Evolutionary conservation across 2,888 invertebrate species (phyloP).

Genomic region (Epicampocera succincta): DNA sequence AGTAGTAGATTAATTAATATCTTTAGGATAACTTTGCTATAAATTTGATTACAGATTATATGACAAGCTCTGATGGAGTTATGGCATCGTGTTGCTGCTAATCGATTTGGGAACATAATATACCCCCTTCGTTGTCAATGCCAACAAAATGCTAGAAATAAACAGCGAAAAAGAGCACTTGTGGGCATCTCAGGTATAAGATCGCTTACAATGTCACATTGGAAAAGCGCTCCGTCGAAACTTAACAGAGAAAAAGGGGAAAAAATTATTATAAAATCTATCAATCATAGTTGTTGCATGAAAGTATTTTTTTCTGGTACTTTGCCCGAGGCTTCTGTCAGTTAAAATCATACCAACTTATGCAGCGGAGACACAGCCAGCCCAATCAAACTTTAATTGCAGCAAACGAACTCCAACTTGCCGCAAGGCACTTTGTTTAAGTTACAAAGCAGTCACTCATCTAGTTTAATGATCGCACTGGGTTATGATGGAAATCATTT

Average conservation of each 20-base stretch:
- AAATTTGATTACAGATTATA: slow-evolving; percentile 49
- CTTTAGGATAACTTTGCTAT: slow-evolving; percentile 7
- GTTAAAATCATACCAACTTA: slow-evolving; percentile 41
- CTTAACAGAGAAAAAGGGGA: neutral
- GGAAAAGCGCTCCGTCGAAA: slow-evolving; percentile 23
- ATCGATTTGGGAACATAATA: slow-evolving; percentile 57
- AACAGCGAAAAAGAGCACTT: slow-evolving; percentile 41
- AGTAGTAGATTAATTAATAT: slow-evolving; percentile 43
- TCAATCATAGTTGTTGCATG: slow-evolving; percentile 62
- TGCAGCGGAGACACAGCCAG: slow-evolving; percentile 13
- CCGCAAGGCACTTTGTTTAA: neutral
- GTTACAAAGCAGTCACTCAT: slow-evolving; percentile 47
- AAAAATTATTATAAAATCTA: slow-evolving; percentile 43
- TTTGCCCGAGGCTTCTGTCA: slow-evolving; percentile 62
- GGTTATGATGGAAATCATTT: slow-evolving; percentile 71
- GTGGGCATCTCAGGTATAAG: slow-evolving; percentile 6
- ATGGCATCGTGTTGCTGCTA: slow-evolving; percentile 44
- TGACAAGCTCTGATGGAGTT: slow-evolving; percentile 51
- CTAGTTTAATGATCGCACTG: slow-evolving; percentile 68
- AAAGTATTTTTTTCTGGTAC: slow-evolving; percentile 9
- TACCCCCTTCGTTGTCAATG: slow-evolving; percentile 32
- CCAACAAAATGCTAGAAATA: slow-evolving; percentile 43
- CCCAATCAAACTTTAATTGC: slow-evolving; percentile 10
- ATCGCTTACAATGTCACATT: slow-evolving; percentile 53
- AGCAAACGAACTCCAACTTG: neutral